Evolutionary conservation across 2,113 vertebrate genomes (phyloP).

Genomic region (Oenanthe melanoleuca): DNA sequence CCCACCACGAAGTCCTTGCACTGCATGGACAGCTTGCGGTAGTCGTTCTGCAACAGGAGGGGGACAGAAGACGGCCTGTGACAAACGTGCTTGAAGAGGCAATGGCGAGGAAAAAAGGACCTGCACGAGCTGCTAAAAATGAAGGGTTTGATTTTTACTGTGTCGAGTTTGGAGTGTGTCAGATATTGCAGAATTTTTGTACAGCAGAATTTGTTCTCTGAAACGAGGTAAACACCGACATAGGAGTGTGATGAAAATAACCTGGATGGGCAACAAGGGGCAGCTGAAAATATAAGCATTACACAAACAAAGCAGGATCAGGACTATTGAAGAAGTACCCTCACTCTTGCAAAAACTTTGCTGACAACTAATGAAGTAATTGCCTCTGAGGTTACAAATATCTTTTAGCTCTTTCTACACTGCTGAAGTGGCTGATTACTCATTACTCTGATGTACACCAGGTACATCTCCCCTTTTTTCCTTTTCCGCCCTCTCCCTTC

Average conservation of each 20-base stretch:
- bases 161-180: not conserved
- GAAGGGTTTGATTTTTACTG: not conserved
- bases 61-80: not conserved
- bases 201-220: not conserved
- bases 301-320: not conserved
- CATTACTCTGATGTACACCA: too few relatives aligned
- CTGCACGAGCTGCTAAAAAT: not conserved
- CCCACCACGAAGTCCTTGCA: conserved; percentile 93
- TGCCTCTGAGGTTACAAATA: not conserved
- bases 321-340: not conserved
- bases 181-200: not conserved
- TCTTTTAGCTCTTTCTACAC: not conserved
- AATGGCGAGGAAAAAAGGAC: not conserved
- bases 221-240: not conserved
- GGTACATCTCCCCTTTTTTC: not conserved
- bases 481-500: not conserved
- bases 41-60: conserved; percentile 82
- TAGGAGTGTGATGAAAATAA: not conserved
- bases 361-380: not conserved
- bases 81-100: not conserved
- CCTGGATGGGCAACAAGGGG: not conserved
- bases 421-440: not conserved
- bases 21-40: conserved; percentile 90
- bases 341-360: not conserved
- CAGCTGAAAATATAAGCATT: not conserved